Conservation (phyloP, 2,888 invertebrate species). For the Microdon myrmicae region DNA sequence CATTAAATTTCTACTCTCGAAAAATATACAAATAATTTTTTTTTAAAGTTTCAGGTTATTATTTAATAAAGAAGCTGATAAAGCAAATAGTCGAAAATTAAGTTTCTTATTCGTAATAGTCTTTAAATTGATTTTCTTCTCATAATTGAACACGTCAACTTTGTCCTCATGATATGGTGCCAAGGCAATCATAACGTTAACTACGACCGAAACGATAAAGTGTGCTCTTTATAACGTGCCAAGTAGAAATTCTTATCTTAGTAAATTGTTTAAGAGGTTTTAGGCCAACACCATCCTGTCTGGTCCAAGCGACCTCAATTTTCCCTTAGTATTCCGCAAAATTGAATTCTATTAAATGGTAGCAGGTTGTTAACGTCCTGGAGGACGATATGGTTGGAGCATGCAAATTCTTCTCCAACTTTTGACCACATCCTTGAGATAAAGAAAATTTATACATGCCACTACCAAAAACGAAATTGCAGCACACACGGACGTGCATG, state of each 20-base stretch:
- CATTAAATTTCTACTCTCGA: no score
- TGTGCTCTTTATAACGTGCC: no score
- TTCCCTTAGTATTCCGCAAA: conserved; percentile 10
- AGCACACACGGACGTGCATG: background rate
- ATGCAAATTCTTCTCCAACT: conserved; percentile 26
- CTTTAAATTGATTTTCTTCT: no score
- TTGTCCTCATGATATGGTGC: no score
- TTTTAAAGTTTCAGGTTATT: no score
- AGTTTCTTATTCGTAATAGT: no score
- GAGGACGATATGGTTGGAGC: conserved; percentile 3
- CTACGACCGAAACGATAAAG: no score
- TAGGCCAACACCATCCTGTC: conserved; percentile 11
- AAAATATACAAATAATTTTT: no score
- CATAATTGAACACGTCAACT: no score
- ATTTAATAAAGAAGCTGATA: no score
- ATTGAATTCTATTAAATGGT: conserved; percentile 40
- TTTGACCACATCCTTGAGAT: conserved; percentile 35
- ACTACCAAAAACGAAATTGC: conserved; percentile 4
- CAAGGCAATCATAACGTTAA: no score
- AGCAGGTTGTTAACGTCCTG: background rate
- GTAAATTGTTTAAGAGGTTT: conserved; percentile 24
- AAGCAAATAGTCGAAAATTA: no score
- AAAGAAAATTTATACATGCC: conserved; percentile 21
- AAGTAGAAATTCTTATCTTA: conserved; percentile 20
- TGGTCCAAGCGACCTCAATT: conserved; percentile 7